Percentiles rank a stretch among this genome's conserved stretches.
Conservation (phyloP, 1,140 invertebrate genomes). For the Heliconius congener region DNA sequence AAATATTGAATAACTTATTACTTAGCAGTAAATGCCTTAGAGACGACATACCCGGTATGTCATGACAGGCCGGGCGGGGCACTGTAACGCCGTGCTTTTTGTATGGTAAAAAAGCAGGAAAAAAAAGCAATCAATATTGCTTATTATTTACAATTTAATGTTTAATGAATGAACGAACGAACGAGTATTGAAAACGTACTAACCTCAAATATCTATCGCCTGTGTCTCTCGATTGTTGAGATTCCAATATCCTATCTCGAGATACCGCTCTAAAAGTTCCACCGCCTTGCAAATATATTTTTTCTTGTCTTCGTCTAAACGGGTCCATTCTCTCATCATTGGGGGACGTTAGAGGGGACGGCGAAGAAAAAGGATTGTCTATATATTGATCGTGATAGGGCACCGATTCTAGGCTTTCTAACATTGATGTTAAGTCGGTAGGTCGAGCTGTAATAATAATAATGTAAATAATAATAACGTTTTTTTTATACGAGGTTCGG, state of each 20-base stretch:
- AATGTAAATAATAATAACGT: constrained; percentile 54
- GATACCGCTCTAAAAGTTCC: constrained; percentile 76
- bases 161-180: neutral
- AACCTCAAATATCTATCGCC: constrained; percentile 78
- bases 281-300: constrained; percentile 79
- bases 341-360: constrained; percentile 78
- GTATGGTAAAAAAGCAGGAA: too few species aligned
- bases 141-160: too few species aligned
- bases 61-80: too few species aligned
- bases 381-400: constrained; percentile 79
- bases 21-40: too few species aligned
- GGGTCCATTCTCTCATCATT: constrained; percentile 74
- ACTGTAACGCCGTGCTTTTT: too few species aligned
- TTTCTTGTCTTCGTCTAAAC: constrained; percentile 68
- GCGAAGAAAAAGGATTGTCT: constrained; percentile 80
- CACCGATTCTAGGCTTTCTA: constrained; percentile 72
- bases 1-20: neutral
- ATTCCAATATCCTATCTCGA: constrained; percentile 72
- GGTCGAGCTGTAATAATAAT: constrained; percentile 63
- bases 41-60: too few species aligned
- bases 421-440: constrained; percentile 74
- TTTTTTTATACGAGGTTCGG: too few species aligned
- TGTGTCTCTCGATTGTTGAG: constrained; percentile 64
- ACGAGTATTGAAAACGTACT: constrained; percentile 3
- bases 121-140: too few species aligned